Base-by-base conservation (phyloP, 2,113 vertebrate genomes). In the Cochlearius cochlearius region DNA sequence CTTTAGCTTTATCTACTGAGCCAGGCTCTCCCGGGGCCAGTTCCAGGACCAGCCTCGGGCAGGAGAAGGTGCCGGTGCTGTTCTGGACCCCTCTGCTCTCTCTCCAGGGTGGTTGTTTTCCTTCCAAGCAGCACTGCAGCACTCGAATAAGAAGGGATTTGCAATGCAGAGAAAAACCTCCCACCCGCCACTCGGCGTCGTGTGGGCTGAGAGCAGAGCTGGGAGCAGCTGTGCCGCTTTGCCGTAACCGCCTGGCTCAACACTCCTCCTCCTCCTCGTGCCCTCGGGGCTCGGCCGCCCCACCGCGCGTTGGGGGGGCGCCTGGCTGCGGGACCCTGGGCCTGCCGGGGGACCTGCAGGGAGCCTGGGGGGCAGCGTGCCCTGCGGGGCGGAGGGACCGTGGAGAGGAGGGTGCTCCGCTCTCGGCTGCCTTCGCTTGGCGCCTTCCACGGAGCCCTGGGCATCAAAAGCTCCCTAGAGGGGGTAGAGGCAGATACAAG, bases 101-200 rank as follows among this genome's bases (percentile, higher is more conserved):
- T 55, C 34, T 96, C 90, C 86, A 60, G 68, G 82, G 86, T 5
- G 55, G 76, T 92, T 97, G 96, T 97, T 95, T 96, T 95, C 74
- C 92, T 95, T 90, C 89, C 82, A 75, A 88, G 68, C 67, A 95
- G 86, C 91, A 88, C 91, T 94, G 95, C 95, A 95, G 95, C 73
- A 88, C 73, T 95, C n/a, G 22, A 82, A 60, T 67, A 15, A 84
- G 90, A 84, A 88, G 72, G 75, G 93, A 97, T 96, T 96, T 94
- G 91, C 92, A 95, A 92, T 94, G 86, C 97, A 95, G 94, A 95
- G 93, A 75, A 86, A 93, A 97, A 60, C 92, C 95, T 95, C 90
- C 94, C 87, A 96, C 95, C 92, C 2, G 34, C 77, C 89, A 66
- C 76, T 30, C 25, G 11, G 91, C 80, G 88, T 88, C 23, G 25